phyloP scores from a whole-genome alignment of 2,113 vertebrate genomes.

The Uria lomvia region DNA sequence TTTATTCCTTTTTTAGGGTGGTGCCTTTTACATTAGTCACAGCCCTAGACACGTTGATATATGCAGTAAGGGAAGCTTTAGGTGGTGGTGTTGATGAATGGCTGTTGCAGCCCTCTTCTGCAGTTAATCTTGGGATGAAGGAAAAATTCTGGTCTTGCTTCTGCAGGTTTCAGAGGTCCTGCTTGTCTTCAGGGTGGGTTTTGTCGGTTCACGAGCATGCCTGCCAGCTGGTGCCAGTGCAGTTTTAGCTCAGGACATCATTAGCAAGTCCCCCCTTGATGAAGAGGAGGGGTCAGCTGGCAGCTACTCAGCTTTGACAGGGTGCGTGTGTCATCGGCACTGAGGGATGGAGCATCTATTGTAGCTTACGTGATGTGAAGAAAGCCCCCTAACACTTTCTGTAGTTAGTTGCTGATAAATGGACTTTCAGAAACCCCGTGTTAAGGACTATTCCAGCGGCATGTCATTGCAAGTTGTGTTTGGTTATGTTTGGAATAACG shows the following conservation, averaged over 20 bases:
- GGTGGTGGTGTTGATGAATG: constrained; percentile 33
- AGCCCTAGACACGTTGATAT: background rate
- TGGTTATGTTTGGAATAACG: background rate
- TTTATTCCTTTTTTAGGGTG: background rate
- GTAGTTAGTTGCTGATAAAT: constrained; percentile 24
- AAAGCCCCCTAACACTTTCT: background rate
- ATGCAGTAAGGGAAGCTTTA: background rate
- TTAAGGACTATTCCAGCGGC: background rate
- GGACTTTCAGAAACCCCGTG: background rate
- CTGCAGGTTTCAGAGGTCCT: background rate
- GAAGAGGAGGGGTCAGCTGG: constrained; percentile 13
- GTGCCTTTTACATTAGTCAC: constrained; percentile 34
- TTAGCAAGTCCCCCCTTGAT: background rate
- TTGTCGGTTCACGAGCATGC: background rate
- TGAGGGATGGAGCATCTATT: background rate
- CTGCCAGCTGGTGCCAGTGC: background rate
- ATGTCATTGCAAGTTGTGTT: background rate
- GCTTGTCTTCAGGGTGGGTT: background rate
- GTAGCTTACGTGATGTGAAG: background rate
- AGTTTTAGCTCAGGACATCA: background rate
- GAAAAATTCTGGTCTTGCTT: background rate
- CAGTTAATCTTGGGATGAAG: constrained; percentile 26
- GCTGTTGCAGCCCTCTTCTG: background rate
- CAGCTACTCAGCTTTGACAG: constrained; percentile 16
- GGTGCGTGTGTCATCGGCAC: background rate